phyloP scores from a whole-genome alignment of 2,113 vertebrate species.

The Stictonetta naevosa region DNA sequence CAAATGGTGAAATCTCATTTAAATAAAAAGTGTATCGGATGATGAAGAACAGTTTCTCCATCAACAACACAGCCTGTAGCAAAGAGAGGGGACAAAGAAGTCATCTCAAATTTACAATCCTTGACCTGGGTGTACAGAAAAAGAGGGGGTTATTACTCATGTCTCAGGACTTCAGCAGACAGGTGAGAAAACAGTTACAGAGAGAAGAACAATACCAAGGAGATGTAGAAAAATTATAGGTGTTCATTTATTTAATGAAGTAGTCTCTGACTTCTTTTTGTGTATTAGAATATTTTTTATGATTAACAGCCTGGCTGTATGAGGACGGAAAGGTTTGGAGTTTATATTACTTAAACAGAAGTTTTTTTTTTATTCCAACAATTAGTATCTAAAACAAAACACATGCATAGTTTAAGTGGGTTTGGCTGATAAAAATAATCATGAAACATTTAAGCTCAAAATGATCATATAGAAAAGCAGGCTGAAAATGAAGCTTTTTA shows the following conservation, averaged over 20 bases:
- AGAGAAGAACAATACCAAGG: background rate
- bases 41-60: background rate
- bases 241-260: background rate
- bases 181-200: background rate
- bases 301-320: background rate
- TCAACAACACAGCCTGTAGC: background rate
- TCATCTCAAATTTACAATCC: background rate
- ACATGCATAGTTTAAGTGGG: background rate
- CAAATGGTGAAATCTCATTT: background rate
- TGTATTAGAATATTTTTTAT: background rate
- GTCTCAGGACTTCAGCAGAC: background rate
- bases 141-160: background rate
- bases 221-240: background rate
- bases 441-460: background rate
- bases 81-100: background rate
- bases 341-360: background rate
- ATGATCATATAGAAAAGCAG: slow-evolving; percentile 2
- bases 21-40: background rate
- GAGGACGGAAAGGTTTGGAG: background rate
- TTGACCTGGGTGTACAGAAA: background rate
- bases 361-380: background rate
- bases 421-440: background rate
- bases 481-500: slow-evolving; percentile 30
- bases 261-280: background rate
- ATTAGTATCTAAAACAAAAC: background rate